Base-by-base conservation (phyloP, 2,888 invertebrate genomes). In the Meiosimyza decipiens region DNA sequence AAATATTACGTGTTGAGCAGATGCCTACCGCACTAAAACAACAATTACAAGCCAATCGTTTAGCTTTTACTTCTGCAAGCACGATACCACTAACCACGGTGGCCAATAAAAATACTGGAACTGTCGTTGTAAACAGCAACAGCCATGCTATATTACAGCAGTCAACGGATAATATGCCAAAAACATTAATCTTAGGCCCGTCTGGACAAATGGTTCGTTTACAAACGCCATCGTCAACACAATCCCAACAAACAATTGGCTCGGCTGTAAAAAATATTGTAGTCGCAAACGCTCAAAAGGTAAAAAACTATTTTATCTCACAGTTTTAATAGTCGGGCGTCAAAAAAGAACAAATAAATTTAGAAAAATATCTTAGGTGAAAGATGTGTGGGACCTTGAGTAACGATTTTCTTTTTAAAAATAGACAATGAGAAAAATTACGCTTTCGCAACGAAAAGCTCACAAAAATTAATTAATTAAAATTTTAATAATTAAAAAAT, bases 1-100 rank as follows among this genome's bases (percentile, higher is more conserved):
- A 87, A 78, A 79, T 87, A 52, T 75, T 87, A 16, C 83, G 87
- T 18, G 80, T 87, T 18, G 84, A 84, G 67, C 83, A 83, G 71
- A 75, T 81, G 47, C 78, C 82, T 18, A 66, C 65, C 68, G 57
- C 59, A 70, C 71, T 74, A 55, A 79, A 77, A 59, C 69, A 57
- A 70, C 72, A 33, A 71, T 28, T 59, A 57, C 68, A 66, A 75
- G 55, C 22, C 40, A 68, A 50, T 76, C 59, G 76, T 78, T 70
- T 75, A 79, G 60, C 62, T 68, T 67, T 73, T 62, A 50, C 75
- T 13, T 3, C 69, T 47, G 50, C 54, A 65, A 64, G 13, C 71
- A 71, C 78, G 0, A 51, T 77, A 15, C 71, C 64, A 33, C 74
- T 73, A 59, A 55, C 77, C n/a, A 77, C 75, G 11, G 73, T 78